Percentiles rank a stretch among this genome's conserved stretches.
Evolutionary conservation across 2,888 invertebrate genomes (phyloP).

Genomic region (Stratiomys singularior): DNA sequence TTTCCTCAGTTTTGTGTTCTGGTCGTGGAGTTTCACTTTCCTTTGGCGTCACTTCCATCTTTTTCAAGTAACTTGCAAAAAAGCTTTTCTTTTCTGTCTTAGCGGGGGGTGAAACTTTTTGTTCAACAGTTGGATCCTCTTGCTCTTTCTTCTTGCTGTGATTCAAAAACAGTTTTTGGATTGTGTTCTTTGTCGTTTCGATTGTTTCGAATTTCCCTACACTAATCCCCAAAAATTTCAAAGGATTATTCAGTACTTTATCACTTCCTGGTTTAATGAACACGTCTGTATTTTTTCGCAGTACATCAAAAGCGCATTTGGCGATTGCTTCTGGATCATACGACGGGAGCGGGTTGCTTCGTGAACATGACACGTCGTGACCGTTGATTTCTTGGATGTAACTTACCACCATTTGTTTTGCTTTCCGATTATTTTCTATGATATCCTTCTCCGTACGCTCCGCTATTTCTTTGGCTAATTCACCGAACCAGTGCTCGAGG

Average conservation of each 20-base stretch:
- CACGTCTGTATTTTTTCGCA: constrained; percentile 71
- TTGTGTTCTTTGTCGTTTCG: constrained; percentile 68
- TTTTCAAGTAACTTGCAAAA: constrained; percentile 55
- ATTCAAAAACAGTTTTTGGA: constrained; percentile 71
- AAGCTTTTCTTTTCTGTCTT: constrained; percentile 54
- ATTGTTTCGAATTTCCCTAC: constrained; percentile 80
- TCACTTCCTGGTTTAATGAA: constrained; percentile 60
- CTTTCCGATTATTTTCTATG: constrained; percentile 82
- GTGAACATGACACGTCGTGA: constrained; percentile 72
- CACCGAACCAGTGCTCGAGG: constrained; percentile 82
- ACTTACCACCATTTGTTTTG: constrained; percentile 79
- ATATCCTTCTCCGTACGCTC: constrained; percentile 85
- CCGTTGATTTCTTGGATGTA: constrained; percentile 70
- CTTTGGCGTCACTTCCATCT: neutral
- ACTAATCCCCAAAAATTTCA: constrained; percentile 80
- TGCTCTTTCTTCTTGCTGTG: constrained; percentile 57
- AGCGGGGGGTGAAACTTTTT: neutral
- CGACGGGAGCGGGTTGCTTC: constrained; percentile 70
- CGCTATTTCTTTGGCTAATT: constrained; percentile 82
- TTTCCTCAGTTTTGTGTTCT: neutral
- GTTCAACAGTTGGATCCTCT: neutral
- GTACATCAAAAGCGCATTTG: constrained; percentile 72
- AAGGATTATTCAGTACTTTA: constrained; percentile 66
- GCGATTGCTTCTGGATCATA: constrained; percentile 76
- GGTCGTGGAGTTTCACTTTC: neutral